Percentiles rank a stretch among this genome's conserved stretches.
Conservation (phyloP, 2,797 vertebrate genomes). For the Parauchenoglanis punctatus region DNA sequence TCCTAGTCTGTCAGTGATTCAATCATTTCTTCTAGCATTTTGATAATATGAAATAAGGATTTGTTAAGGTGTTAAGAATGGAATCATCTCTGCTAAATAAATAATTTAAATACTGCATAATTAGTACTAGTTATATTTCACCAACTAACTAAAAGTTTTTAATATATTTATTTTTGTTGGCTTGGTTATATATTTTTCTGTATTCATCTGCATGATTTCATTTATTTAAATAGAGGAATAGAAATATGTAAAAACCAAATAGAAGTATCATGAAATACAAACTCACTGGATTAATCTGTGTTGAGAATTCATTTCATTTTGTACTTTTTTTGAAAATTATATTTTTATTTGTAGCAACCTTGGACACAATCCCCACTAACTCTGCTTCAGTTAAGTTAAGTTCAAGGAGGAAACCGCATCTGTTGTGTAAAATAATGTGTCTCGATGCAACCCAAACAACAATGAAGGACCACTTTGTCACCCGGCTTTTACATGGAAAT, state of each 20-base stretch:
- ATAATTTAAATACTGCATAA: not conserved
- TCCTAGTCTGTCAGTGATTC: not conserved
- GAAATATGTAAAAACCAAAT: not conserved
- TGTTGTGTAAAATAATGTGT: not conserved
- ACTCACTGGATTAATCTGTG: not conserved
- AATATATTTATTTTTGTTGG: too few relatives aligned
- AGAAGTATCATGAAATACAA: not conserved
- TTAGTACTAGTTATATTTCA: not conserved
- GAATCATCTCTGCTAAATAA: not conserved
- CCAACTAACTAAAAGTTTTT: too few relatives aligned
- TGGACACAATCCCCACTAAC: not conserved
- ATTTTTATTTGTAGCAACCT: not conserved
- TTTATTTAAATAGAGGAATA: too few relatives aligned
- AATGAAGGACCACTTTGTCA: not conserved
- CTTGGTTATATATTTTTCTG: too few relatives aligned
- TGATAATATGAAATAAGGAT: not conserved
- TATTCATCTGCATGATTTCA: too few relatives aligned
- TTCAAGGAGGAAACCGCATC: not conserved
- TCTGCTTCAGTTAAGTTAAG: not conserved
- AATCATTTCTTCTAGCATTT: not conserved
- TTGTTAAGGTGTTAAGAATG: not conserved
- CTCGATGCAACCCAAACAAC: not conserved
- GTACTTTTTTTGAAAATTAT: not conserved
- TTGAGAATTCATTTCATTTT: not conserved
- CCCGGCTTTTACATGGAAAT: not conserved